These are phyloP conservation scores for Poeciliopsis occidentalis DNA, from an alignment of 2,113 vertebrate genomes.

Conservation along the genomic window DNA sequence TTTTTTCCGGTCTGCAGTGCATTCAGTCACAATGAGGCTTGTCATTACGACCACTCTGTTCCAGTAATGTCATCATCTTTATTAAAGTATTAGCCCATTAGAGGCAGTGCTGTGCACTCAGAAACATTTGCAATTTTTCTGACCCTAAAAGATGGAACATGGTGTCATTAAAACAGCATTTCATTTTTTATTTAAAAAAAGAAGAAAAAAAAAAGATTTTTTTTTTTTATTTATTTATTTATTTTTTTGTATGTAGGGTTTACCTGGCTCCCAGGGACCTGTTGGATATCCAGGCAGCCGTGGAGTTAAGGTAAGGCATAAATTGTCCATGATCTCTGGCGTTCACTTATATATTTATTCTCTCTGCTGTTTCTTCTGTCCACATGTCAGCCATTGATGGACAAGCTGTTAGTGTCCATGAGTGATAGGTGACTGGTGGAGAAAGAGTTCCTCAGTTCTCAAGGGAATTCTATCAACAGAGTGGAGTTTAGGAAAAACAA, in stretches of 20 bases:
- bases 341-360: slow-evolving; percentile 36
- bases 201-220: not conserved
- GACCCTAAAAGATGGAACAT: slow-evolving; percentile 4
- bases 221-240: no score
- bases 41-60: slow-evolving; percentile 31
- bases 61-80: slow-evolving; percentile 20
- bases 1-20: slow-evolving; percentile 13
- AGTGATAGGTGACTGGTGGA: slow-evolving; percentile 62
- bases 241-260: slow-evolving; percentile 79
- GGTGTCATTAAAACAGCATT: slow-evolving; percentile 2
- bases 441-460: slow-evolving; percentile 48
- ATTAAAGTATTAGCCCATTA: slow-evolving; percentile 38
- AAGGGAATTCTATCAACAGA: slow-evolving; percentile 46
- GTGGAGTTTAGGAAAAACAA: slow-evolving; percentile 37
- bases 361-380: not conserved
- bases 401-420: slow-evolving; percentile 57
- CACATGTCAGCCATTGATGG: slow-evolving; percentile 36
- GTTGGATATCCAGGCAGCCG: slow-evolving; percentile 89
- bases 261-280: slow-evolving; percentile 83
- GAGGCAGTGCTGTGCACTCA: slow-evolving; percentile 25
- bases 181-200: not conserved
- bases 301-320: slow-evolving; percentile 88
- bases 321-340: slow-evolving; percentile 25
- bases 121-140: slow-evolving; percentile 13
- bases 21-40: slow-evolving; percentile 30